A percentile compares a stretch with the other conserved stretches of the same genome.
Conservation (phyloP, 1,140 invertebrate genomes). For the Charaxes varanes region DNA sequence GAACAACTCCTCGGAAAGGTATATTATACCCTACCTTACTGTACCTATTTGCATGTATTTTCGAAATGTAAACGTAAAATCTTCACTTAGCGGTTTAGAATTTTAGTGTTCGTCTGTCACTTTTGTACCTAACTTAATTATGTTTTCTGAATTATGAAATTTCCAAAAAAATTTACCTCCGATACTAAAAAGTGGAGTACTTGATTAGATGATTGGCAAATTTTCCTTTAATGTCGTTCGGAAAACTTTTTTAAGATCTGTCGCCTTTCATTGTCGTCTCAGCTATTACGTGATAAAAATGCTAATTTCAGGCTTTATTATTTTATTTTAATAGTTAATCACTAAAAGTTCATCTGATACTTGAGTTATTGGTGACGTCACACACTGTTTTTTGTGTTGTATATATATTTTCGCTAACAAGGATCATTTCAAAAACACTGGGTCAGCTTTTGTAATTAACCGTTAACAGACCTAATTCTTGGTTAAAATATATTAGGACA, state of each 20-base stretch:
- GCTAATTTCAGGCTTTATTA: conserved; percentile 22
- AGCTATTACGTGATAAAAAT: conserved; percentile 9
- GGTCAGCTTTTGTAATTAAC: conserved; percentile 6
- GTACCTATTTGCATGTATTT: conserved; percentile 8
- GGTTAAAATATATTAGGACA: background rate
- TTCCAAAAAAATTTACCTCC: background rate
- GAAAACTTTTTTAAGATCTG: conserved; percentile 19
- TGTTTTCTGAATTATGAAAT: conserved; percentile 16
- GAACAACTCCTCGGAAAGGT: conserved; percentile 32
- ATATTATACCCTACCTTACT: conserved; percentile 5
- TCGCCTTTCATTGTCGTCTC: conserved; percentile 14
- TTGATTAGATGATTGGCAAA: conserved; percentile 5
- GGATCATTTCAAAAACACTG: background rate
- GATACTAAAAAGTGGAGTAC: background rate
- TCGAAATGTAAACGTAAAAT: conserved; percentile 8
- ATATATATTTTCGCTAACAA: conserved; percentile 12
- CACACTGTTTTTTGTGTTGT: conserved; percentile 13
- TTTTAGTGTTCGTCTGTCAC: conserved; percentile 13
- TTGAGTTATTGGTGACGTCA: background rate
- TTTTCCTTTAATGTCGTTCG: conserved; percentile 9
- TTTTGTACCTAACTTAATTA: conserved; percentile 18
- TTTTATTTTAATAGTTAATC: conserved; percentile 12
- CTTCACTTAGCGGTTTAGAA: conserved; percentile 7
- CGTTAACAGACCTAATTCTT: background rate
- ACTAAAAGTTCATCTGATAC: conserved; percentile 4